Conservation (phyloP, 2,797 vertebrate species). For the Lagorchestes hirsutus region DNA sequence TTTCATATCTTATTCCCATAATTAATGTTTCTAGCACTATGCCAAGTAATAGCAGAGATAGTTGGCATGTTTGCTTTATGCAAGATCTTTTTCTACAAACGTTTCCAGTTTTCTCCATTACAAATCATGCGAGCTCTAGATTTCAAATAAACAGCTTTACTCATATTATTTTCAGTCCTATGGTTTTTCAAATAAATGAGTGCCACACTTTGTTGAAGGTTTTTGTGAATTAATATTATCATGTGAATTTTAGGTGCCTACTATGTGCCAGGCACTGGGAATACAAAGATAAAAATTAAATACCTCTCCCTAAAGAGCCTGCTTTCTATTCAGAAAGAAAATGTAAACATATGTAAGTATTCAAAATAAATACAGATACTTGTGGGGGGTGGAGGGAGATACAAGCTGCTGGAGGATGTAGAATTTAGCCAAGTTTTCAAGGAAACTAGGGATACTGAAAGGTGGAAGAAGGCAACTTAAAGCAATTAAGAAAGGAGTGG, state of each 20-base stretch:
- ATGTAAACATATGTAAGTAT: background rate
- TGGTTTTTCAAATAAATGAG: background rate
- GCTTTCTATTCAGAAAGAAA: background rate
- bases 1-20: background rate
- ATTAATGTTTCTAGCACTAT: background rate
- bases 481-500: background rate
- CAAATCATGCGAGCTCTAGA: background rate
- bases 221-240: background rate
- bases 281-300: background rate
- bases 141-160: no score
- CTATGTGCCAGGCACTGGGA: background rate
- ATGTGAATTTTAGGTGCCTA: background rate
- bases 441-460: background rate
- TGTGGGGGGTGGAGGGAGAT: background rate
- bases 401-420: background rate
- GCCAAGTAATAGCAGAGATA: background rate
- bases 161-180: background rate
- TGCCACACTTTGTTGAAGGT: background rate
- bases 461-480: background rate
- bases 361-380: background rate
- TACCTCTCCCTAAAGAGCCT: background rate
- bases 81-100: background rate
- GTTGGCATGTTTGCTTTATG: background rate
- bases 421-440: background rate
- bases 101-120: background rate